Base-by-base conservation (phyloP, 2,888 invertebrate species). In the Drosophila pegasa region DNA sequence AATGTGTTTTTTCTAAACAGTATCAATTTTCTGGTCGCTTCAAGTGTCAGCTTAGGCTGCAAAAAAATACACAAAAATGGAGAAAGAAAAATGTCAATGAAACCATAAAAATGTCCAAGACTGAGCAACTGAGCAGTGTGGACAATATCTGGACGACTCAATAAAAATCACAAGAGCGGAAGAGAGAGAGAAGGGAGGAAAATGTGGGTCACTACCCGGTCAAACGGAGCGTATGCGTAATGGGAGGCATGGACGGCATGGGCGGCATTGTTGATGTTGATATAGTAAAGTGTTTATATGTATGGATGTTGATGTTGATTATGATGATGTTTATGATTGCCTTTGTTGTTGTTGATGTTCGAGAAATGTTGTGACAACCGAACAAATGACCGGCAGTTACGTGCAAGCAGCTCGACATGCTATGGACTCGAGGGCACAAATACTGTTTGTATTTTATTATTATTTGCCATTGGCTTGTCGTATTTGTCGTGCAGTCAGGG, bases 91-190 rank as follows among this genome's bases (percentile, higher is more conserved):
- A 82, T 80, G 80, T 80, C 84, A 86, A 78, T 75, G 78, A 82
- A 80, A 77, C 80, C 82, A 86, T 82, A 79, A 83, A 86, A 87
- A 80, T 80, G 77, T 66, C 78, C 59, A 79, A 75, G 58, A 51
- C 58, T 29, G 70, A 55, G 18, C 60, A 25, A 61, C 14, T n/a
- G 62, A 38, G 57, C 51, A 51, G 7, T 16, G 14, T 20, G 56
- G 72, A 56, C 59, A 57, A 63, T 68, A 63, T 57, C 43, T 61
- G 63, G 72, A 63, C 66, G 40, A 52, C 62, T 62, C 71, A 74
- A 71, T 75, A 70, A 70, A 73, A 33, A 62, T 40, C 58, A 45
- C 33, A 37, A 22, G 35, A 50, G 18, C 37, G 12, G 22, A 10
- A 9, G 12, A 3, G 25, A 35, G 25, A 16, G 56, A 14, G 18